Evolutionary conservation across 2,888 invertebrate genomes (phyloP).

Genomic region (Ophion slaviceki): DNA sequence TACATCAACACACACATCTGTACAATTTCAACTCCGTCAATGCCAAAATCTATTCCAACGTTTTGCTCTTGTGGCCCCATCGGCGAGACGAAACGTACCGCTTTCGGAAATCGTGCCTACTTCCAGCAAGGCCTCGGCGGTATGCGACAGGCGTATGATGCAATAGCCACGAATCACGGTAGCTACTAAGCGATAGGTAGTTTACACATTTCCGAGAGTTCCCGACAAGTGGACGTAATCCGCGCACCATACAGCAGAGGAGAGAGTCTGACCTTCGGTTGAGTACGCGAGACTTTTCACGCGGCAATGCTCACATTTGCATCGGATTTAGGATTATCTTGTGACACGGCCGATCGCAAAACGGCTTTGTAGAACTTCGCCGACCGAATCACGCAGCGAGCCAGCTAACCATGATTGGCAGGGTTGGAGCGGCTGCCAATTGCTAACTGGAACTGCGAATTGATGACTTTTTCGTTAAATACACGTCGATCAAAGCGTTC

Average conservation of each 20-base stretch:
- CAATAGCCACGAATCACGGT: slow-evolving; percentile 39
- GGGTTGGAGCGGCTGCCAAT: not conserved
- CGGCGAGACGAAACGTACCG: slow-evolving; percentile 35
- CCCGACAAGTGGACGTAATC: slow-evolving; percentile 38
- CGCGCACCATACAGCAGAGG: slow-evolving; percentile 15
- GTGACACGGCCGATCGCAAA: not conserved
- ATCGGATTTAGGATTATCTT: slow-evolving; percentile 11
- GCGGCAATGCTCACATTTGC: slow-evolving; percentile 25
- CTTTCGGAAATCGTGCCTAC: slow-evolving; percentile 34
- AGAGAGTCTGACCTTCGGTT: slow-evolving; percentile 50
- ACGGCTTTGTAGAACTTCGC: not conserved
- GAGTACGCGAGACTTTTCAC: slow-evolving; percentile 39
- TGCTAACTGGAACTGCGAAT: not conserved
- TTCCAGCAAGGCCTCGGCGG: slow-evolving; percentile 45
- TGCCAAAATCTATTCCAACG: slow-evolving; percentile 45
- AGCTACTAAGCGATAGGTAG: slow-evolving; percentile 34
- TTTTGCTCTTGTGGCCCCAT: slow-evolving; percentile 38
- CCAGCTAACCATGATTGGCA: no score
- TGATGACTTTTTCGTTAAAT: not conserved
- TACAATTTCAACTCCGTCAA: slow-evolving; percentile 46
- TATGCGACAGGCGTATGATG: slow-evolving; percentile 38
- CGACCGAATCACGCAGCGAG: not conserved
- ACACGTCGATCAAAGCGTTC: not conserved
- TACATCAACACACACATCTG: not conserved
- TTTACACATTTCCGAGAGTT: slow-evolving; percentile 53